Evolutionary conservation across 1,140 invertebrate species (phyloP).

Genomic region (Drosophila kanapiae): DNA sequence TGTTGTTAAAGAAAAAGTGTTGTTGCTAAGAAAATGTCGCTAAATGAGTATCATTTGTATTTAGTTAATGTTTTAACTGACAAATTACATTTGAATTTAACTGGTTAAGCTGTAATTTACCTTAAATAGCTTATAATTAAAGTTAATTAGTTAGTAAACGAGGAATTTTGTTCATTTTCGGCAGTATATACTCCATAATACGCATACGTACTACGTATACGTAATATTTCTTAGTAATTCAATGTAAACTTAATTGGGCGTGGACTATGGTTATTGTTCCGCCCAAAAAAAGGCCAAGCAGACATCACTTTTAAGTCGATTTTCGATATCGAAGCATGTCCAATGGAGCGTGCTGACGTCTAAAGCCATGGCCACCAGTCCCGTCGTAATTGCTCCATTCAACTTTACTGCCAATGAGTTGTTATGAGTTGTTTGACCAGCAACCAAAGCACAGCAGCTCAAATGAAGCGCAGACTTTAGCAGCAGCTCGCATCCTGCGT

Average conservation of each 20-base stretch:
- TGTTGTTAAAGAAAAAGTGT: no score
- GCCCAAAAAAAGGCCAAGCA: neutral
- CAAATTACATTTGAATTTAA: no score
- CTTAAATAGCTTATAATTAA: no score
- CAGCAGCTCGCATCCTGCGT: neutral
- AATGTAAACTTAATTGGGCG: neutral
- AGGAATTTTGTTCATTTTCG: neutral
- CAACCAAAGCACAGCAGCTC: slow-evolving; percentile 35
- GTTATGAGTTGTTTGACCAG: slow-evolving; percentile 56
- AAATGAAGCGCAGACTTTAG: slow-evolving; percentile 32
- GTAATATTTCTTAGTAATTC: neutral
- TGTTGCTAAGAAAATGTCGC: neutral
- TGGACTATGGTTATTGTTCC: no score
- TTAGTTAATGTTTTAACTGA: no score
- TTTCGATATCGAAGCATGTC: slow-evolving; percentile 6
- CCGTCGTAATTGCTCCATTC: slow-evolving; percentile 46
- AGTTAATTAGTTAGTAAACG: neutral
- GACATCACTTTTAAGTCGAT: slow-evolving; percentile 4
- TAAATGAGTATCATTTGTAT: no score
- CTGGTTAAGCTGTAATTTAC: neutral
- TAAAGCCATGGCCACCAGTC: slow-evolving; percentile 10
- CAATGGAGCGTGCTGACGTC: slow-evolving; percentile 25
- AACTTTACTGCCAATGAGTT: slow-evolving; percentile 44
- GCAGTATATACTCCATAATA: neutral
- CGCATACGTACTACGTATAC: neutral